Base-by-base conservation (phyloP, 2,113 vertebrate species). In the Psettodes erumei region DNA sequence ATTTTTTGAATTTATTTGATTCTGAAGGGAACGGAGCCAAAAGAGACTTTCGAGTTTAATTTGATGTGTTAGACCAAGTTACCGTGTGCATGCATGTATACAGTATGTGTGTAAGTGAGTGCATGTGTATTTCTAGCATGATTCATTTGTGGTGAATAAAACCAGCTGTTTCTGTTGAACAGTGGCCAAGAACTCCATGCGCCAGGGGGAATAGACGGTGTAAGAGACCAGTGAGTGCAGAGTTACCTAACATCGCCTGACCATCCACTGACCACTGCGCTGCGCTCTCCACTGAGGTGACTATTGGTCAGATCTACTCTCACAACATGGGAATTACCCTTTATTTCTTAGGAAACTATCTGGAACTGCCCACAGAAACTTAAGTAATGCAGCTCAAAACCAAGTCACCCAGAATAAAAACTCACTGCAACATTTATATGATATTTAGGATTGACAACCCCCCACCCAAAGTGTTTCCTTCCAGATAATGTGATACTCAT, bases 151-250 rank as follows among this genome's bases (percentile, higher is more conserved):
- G 62, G 70, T 88, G 86, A 93, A 87, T 84, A 86, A 91, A 93
- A 90, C 74, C 91, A 92, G 84, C 89, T 93, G 91, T 85, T 92
- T 86, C 66, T 83, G 47, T 82, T 92, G 91, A 93, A 76, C 54
- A 4, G 55, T 76, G 40, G 86, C 90, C 90, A 90, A 81, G 54
- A 86, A 55, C 47, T 66, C 66, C 62, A 9, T 27, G 37, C 18
- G 76, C 65, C 56, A 1, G n/a, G n/a, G 79, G 66, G 79, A 81
- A 54, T 50, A 63, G 64, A 77, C 13, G 43, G 54, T 43, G 53
- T 55, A 56, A 12, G 42, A 82, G 59, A 73, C 73, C 70, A 59
- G 37, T 23, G 61, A 84, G 79, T 61, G 27, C 65, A 85, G 76
- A 65, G 21, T 84, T 85, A 85, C 77, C 79, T 56, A 65, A 84